Conservation (phyloP, 1,140 invertebrate species). For the Brachionus rotundiformis region DNA sequence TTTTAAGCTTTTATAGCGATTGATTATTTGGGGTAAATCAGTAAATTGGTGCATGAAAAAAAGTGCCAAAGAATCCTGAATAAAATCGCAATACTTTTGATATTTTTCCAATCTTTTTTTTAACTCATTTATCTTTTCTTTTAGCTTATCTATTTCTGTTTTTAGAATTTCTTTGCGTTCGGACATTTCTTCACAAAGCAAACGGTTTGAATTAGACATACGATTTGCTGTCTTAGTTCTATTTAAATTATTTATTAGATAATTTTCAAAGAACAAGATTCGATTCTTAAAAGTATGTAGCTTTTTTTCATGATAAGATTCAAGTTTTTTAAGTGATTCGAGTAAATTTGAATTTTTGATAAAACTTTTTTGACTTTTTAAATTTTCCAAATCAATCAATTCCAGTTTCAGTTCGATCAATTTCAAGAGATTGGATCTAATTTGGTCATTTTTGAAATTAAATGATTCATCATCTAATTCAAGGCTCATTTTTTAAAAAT, state of each 20-base stretch:
- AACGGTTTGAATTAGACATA: background rate
- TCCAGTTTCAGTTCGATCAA: slow-evolving; percentile 24
- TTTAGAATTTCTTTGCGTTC: background rate
- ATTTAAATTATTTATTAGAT: background rate
- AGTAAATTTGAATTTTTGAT: slow-evolving; percentile 37
- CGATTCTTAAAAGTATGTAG: background rate
- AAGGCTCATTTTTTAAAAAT: background rate
- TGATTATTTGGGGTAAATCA: slow-evolving; percentile 17
- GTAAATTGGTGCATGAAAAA: background rate
- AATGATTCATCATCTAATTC: background rate
- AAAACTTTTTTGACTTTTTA: slow-evolving; percentile 6
- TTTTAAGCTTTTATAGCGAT: slow-evolving; percentile 25
- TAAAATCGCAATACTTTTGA: background rate
- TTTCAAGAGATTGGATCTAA: background rate
- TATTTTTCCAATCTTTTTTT: slow-evolving; percentile 5
- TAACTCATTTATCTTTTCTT: background rate
- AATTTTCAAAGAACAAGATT: slow-evolving; percentile 34
- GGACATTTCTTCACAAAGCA: background rate
- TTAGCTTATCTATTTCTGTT: background rate
- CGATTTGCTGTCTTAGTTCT: background rate
- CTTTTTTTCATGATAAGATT: slow-evolving; percentile 36
- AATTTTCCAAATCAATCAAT: background rate
- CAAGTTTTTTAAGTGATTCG: slow-evolving; percentile 27
- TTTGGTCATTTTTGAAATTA: background rate
- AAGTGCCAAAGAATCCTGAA: background rate